Base-by-base conservation (phyloP, 2,888 invertebrate species). In the Nemapogon koenigi region DNA sequence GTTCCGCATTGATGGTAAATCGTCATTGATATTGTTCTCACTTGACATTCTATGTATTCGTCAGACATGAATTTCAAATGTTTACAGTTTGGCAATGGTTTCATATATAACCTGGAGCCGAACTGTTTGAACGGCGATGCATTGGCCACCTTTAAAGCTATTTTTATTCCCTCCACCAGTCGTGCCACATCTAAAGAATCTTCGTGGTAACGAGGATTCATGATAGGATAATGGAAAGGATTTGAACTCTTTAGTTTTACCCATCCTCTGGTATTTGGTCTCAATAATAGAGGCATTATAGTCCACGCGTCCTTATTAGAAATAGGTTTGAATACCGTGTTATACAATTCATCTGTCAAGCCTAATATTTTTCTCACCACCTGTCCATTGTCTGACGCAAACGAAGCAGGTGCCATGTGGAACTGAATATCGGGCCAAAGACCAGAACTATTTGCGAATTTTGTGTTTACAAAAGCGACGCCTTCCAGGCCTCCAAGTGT, bases 161-260 rank as follows among this genome's bases (percentile, higher is more conserved):
- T 86, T 55, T 89, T 90, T 1, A 88, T 87, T 2, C 91, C 93
- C 63, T 94, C 94, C 0, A 94, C 89, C n/a, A 94, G 70, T 0
- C 87, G 86, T 38, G 87, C 84, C 0, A 91, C 88, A 59, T 90
- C 94, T 40, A 82, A 59, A 0, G 89, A 87, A 61, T 94, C 87
- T 43, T 88, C 87, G 49, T 96, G 90, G 60, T 98, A 98, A 56
- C 96, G 94, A 2, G 97, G 92, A 62, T 97, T 87, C 60, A 98
- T 93, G 17, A 89, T 59, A 0, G 97, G 97, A 53, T 89, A 88
- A 35, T 91, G 88, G 48, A 89, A 89, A 0, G 97, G 97, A 67
- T 95, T 91, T 0, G 85, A 85, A 41, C 88, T 89, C 39, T 83
- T 82, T 15, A 97, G 67, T 44, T 86, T 81, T 0, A 94, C 85